Base-by-base conservation (phyloP, 92 coral and sea anemone species). In the Ricordea florida region DNA sequence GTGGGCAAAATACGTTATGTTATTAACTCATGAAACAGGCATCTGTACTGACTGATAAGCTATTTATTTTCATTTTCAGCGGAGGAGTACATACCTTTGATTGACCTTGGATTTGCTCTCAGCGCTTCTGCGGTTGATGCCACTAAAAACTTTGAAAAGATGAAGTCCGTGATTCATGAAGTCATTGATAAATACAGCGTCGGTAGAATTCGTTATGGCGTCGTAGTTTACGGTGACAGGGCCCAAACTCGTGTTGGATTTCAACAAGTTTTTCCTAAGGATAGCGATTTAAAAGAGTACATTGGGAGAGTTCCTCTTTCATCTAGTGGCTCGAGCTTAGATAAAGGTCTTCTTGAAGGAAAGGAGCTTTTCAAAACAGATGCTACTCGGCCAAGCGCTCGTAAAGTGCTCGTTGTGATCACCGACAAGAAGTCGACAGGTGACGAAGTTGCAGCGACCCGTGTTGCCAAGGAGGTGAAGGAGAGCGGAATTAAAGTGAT, bases 401-500 rank as follows among this genome's bases (percentile, higher is more conserved):
- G 49, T 1, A 80, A 92, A 70, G 79, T 88, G 4, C 81, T 94
- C 13, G 90, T 94, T 16, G 80, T 94, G 3, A 69, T 94, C 31
- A 87, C 96, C 0, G 97, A 94, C 69, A 82, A 76, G 36, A 61
- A 31, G 25, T 58, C 58, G 6, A 60, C 57, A 2, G 77, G 77
- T 9, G 65, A 70, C 9, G 65, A 36, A 11, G 20, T 37, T 30
- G 46, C 15, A 20, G 47, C 80, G 0, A 2, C 18, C 41, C 24
- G 34, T 7, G 47, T 26, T 16, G 60, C 89, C 0, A 81, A 38
- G 59, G 50, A 69, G 20, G 64, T 81, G 6, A 72, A 60, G 18
- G 56, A 37, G 4, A 31, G 51, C 17, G 89, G 45, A 23, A 72
- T 90, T 0, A 71, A 74, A 41, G 73, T 86, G 28, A 52, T 90